Evolutionary conservation across 2,113 vertebrate genomes (phyloP).

Genomic region (Phrynosoma blainvillii): DNA sequence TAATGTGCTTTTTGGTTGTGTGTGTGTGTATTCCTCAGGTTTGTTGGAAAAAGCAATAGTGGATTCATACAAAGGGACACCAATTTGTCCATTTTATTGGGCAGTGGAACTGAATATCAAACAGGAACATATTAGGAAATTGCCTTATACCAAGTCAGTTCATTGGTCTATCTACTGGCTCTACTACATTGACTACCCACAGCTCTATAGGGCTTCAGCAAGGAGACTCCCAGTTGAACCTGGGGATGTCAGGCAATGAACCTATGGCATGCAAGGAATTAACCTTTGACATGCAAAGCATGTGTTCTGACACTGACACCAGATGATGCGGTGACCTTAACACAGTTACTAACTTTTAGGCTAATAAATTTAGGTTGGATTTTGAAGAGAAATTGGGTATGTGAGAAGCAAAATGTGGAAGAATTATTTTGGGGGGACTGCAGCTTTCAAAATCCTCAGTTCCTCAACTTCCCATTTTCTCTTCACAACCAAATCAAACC

Average conservation of each 20-base stretch:
- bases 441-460: too few relatives aligned
- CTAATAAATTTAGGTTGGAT: neutral
- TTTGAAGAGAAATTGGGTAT: neutral
- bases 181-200: neutral
- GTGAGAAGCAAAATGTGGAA: neutral
- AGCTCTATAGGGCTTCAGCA: neutral
- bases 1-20: too few relatives aligned
- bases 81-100: constrained; percentile 10
- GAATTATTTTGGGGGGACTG: too few relatives aligned
- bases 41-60: constrained; percentile 9
- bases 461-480: too few relatives aligned
- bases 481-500: too few relatives aligned
- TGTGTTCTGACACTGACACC: too few relatives aligned
- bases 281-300: too few relatives aligned
- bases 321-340: neutral
- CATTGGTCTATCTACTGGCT: neutral
- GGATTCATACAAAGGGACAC: neutral
- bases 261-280: too few relatives aligned
- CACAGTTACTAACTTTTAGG: neutral
- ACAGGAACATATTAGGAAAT: neutral
- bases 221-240: neutral
- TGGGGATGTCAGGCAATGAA: too few relatives aligned
- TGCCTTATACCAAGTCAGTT: neutral
- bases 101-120: neutral
- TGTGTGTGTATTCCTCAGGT: neutral